Percentiles rank a stretch among this genome's conserved stretches.
Conservation (phyloP, 2,113 vertebrate genomes). For the Galemys pyrenaicus region DNA sequence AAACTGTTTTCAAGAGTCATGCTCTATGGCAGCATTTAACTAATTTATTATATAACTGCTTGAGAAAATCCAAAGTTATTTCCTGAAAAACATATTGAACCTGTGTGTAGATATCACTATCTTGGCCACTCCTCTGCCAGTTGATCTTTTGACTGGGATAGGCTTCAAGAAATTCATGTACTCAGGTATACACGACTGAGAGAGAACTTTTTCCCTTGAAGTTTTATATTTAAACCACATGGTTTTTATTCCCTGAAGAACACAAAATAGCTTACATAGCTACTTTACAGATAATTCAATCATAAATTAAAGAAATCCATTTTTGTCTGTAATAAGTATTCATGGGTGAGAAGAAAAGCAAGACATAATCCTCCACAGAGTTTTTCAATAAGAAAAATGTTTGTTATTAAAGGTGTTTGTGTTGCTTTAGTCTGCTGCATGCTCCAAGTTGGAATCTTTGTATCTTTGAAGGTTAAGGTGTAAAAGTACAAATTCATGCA, state of each 20-base stretch:
- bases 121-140: neutral
- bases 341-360: neutral
- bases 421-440: neutral
- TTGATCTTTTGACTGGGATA: conserved; percentile 33
- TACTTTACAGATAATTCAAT: neutral
- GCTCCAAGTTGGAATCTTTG: neutral
- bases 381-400: neutral
- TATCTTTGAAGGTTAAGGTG: conserved; percentile 2
- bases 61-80: conserved; percentile 37
- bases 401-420: neutral
- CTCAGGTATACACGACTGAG: neutral
- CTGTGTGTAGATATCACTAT: neutral
- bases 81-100: conserved; percentile 32
- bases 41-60: neutral
- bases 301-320: neutral
- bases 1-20: conserved; percentile 14
- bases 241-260: neutral
- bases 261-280: neutral
- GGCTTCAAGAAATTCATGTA: conserved; percentile 12
- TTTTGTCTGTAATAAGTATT: neutral
- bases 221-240: neutral
- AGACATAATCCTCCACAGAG: neutral
- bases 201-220: neutral
- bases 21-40: neutral
- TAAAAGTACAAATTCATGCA: conserved; percentile 6